Evolutionary conservation across 2,113 vertebrate genomes (phyloP), one percentile per base, ranked within the genome.

Genomic region (Cepphus grylle): DNA sequence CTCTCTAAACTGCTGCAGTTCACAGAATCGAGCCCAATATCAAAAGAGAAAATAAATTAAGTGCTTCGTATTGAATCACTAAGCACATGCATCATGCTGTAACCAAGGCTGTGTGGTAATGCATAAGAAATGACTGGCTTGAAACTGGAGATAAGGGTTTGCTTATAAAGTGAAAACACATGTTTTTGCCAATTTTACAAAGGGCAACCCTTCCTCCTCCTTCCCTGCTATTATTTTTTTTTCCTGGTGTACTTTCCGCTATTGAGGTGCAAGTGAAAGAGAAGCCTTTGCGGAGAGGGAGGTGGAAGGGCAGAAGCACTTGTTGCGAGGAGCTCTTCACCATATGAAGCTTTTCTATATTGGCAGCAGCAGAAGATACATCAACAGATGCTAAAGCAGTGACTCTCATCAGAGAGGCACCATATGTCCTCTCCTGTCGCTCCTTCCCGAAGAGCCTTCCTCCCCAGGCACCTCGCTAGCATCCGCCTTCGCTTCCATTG

Each of bases 31-130:
- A 88, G 72, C 47, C 38, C 50, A 53, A 8, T 30, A 42, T 55
- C 45, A 63, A 49, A 81, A 45, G 47, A 71, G 82, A 81, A 90
- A 62, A 85, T 22, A 47, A 85, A 58, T 53, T 6, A n/a, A 72
- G 52, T 30, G 36, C n/a, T 70, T 93, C 0, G 0, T 56, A 16
- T 22, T n/a, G 49, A 77, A 47, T 72, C 8, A 1, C 74, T 30
- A 15, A 84, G 86, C 61, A 6, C 73, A 2, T 17, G 53, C 70
- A 40, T 76, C 43, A 5, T 21, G 72, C 89, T 69, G 74, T 15
- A 69, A n/a, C 15, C 23, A 0, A 6, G 4, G 42, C 27, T 13
- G n/a, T 74, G 76, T 62, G 67, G 87, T 27, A 69, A 29, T 4
- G 19, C 16, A 4, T 36, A 34, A 63, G 70, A 36, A 91, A 9